Percentiles rank a stretch among this genome's conserved stretches.
Evolutionary conservation across 2,113 vertebrate species (phyloP).

Genomic region (Megaceryle torquata): DNA sequence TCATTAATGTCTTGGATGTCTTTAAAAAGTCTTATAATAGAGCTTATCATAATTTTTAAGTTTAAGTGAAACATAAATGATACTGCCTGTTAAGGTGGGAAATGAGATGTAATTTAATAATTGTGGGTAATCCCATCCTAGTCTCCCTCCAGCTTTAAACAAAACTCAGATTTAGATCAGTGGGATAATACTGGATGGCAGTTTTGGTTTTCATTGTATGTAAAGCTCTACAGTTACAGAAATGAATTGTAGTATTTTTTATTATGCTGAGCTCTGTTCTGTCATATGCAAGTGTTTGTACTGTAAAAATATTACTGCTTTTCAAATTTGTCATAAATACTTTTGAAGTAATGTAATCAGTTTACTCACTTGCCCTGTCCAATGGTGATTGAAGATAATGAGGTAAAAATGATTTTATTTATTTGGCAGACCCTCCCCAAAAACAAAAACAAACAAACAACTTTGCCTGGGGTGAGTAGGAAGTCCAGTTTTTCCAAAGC

Average conservation of each 20-base stretch:
- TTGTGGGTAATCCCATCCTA: neutral
- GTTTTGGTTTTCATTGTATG: neutral
- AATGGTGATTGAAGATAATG: constrained; percentile 68
- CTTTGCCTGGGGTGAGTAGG: constrained; percentile 67
- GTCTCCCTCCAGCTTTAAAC: neutral
- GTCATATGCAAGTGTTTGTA: constrained; percentile 38
- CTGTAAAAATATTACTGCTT: constrained; percentile 53
- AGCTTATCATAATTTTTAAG: neutral
- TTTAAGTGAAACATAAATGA: neutral
- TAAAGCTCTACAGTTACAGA: constrained; percentile 19
- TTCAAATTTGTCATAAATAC: constrained; percentile 51
- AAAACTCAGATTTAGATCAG: neutral
- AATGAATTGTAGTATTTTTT: neutral
- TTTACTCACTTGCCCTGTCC: constrained; percentile 67
- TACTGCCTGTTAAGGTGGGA: neutral
- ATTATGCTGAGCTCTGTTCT: constrained; percentile 13
- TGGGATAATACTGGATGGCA: neutral
- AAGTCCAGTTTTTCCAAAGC: constrained; percentile 66
- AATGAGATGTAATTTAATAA: neutral
- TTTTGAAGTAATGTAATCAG: constrained; percentile 53
- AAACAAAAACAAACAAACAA: constrained; percentile 71
- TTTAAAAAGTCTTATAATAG: neutral
- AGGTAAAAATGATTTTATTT: constrained; percentile 71
- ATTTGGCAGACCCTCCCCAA: constrained; percentile 68
- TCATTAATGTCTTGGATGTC: neutral